Conservation (phyloP, 2,797 vertebrate species). For the Lophotriccus pileatus region DNA sequence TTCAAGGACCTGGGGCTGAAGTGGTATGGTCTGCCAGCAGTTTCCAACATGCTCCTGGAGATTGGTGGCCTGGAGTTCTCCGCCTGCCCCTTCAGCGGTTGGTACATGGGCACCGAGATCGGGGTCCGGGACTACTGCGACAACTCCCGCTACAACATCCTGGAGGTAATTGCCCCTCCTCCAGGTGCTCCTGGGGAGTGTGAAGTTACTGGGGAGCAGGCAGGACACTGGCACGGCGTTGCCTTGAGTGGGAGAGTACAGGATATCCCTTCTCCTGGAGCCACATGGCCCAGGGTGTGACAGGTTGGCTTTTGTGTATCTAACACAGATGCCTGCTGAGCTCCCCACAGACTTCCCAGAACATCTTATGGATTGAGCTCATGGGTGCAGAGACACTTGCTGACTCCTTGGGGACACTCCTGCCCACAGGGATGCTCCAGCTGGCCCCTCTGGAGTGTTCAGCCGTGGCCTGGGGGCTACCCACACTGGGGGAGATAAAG, state of each 20-base stretch:
- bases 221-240: fast-evolving
- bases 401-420: background rate
- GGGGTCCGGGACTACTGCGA: conserved; percentile 97
- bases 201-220: background rate
- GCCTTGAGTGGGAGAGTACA: background rate
- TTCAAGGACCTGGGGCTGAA: conserved; percentile 92
- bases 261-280: background rate
- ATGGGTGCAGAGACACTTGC: background rate
- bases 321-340: background rate
- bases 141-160: conserved; percentile 93
- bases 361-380: background rate
- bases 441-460: background rate
- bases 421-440: background rate
- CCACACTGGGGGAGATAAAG: background rate
- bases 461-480: fast-evolving
- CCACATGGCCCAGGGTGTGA: background rate
- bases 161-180: conserved; percentile 83
- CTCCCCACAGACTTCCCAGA: background rate
- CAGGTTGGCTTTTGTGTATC: too few species aligned
- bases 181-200: fast-evolving
- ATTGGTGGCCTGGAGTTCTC: conserved; percentile 94
- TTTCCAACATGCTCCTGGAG: conserved; percentile 95
- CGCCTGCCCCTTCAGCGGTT: conserved; percentile 95
- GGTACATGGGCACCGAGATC: conserved; percentile 99
- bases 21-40: conserved; percentile 94